Evolutionary conservation across 2,113 vertebrate species (phyloP), one percentile per base, ranked within the genome.

Genomic region (Alouatta palliata): DNA sequence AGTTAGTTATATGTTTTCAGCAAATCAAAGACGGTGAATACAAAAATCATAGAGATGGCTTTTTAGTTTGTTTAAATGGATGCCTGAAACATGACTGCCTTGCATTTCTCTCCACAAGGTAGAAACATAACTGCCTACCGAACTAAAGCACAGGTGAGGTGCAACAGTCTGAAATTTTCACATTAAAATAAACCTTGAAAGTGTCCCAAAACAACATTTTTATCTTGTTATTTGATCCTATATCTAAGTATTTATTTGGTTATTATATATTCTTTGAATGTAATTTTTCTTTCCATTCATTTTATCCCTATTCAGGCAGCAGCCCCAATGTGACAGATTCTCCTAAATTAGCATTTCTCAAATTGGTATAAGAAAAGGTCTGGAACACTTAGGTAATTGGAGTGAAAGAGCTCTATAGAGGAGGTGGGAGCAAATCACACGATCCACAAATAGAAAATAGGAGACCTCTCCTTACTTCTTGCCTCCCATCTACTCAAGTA

Each of bases 41-140:
- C 9, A 96, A 88, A 96, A 91, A 85, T 73, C 19, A 94, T 2
- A 75, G 37, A 35, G 1, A 83, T 35, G 25, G 9, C 16, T 87
- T 32, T 90, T 68, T 49, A 87, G 77, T 97, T 87, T 93, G 30
- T 71, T 87, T 94, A 87, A 95, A 87, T 40, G 40, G 21, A 97
- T 79, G 73, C 79, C 19, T 82, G 61, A 94, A 88, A 92, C 19
- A 91, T 43, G 80, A 94, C 5, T 32, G 47, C 21, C 49, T 52
- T 71, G 35, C 8, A 71, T 66, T 47, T 88, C 6, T 32, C 27
- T 88, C 47, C 30, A 92, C 8, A 73, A 90, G 23, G 32, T 13
- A 94, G 64, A 94, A 92, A 75, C 17, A 52, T 23, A 87, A 85
- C 21, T 32, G 19, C 11, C 30, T 52, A 89, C 25, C 25, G 79